Conservation (phyloP, 2,113 vertebrate species). For the Archilochus colubris region DNA sequence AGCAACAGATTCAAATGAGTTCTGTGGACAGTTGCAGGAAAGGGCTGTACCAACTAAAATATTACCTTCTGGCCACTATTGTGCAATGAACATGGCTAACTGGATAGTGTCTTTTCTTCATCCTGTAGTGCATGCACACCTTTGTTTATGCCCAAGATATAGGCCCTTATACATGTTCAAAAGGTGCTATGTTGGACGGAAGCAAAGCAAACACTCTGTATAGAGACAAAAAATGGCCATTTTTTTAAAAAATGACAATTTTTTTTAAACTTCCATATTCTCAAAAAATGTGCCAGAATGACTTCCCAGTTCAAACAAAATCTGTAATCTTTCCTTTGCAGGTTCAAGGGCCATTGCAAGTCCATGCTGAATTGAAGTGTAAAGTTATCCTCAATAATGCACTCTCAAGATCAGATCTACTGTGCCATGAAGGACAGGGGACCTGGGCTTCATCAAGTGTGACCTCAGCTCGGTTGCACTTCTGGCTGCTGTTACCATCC, state of each 20-base stretch:
- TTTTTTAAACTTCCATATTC: not conserved
- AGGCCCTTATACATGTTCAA: rapidly evolving
- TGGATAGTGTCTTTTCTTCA: not conserved
- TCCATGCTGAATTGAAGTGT: not conserved
- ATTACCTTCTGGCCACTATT: not conserved
- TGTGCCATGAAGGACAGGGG: not conserved
- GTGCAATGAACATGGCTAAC: not conserved
- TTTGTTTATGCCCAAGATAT: not conserved
- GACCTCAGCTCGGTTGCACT: not conserved
- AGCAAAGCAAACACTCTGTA: not conserved
- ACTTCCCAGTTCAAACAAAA: not conserved
- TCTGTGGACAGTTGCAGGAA: not conserved
- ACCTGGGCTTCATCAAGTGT: rapidly evolving
- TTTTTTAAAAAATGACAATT: not conserved
- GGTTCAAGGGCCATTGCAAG: not conserved
- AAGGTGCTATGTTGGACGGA: not conserved
- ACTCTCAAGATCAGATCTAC: not conserved
- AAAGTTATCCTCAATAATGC: not conserved
- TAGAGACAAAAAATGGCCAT: not conserved
- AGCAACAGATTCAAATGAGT: not conserved
- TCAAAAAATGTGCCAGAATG: not conserved
- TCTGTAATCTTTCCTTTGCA: not conserved
- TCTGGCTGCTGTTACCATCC: not conserved
- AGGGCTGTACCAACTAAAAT: not conserved
- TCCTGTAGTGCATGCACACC: not conserved